Evolutionary conservation across 2,113 vertebrate genomes (phyloP).

Genomic region (Xenopus tropicalis): UCB_Xtro_10.0 CM004443.2:58791501-58792000

Average conservation of each 20-base stretch:
- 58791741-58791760: neutral
- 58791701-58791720: slow-evolving; percentile 1
- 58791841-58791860: neutral
- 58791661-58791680: slow-evolving; percentile 5
- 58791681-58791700: slow-evolving; percentile 1
- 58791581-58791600: neutral
- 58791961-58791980: no score
- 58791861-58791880: neutral
- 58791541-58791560: no score
- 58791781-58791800: neutral
- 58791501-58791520: no score
- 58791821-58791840: neutral
- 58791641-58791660: neutral
- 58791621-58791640: neutral
- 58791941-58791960: no score
- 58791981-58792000: no score
- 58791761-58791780: neutral
- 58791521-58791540: no score
- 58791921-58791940: no score
- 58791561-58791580: neutral
- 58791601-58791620: neutral
- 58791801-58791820: slow-evolving; percentile 1
- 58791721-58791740: slow-evolving; percentile 3
- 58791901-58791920: no score
- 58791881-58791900: neutral